Conservation (phyloP, 2,888 invertebrate species). For the Gastracanthus pulcherrimus region DNA sequence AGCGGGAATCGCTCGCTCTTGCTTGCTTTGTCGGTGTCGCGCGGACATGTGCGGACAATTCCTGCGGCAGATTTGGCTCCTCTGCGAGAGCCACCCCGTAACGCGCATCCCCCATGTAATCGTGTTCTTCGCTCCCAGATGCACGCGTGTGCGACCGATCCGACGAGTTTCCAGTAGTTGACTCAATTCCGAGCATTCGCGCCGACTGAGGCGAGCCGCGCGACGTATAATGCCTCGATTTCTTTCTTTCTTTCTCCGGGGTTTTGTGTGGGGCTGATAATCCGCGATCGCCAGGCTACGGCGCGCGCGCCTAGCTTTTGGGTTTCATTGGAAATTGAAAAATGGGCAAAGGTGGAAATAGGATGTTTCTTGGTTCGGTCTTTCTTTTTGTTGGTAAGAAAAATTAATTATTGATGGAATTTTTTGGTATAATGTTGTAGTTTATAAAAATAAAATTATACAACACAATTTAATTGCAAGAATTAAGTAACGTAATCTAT, state of each 20-base stretch:
- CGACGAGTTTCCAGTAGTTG: slow-evolving; percentile 29
- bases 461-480: too few relatives aligned
- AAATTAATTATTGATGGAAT: too few relatives aligned
- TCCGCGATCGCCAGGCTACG: slow-evolving; percentile 36
- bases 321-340: neutral
- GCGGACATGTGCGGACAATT: slow-evolving; percentile 76
- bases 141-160: neutral
- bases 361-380: too few relatives aligned
- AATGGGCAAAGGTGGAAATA: neutral
- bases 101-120: slow-evolving; percentile 35
- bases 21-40: slow-evolving; percentile 72
- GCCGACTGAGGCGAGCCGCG: neutral
- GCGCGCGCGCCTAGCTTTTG: slow-evolving; percentile 33
- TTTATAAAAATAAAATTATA: too few relatives aligned
- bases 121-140: slow-evolving; percentile 26
- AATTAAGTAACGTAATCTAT: too few relatives aligned
- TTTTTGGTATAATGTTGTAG: too few relatives aligned
- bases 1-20: slow-evolving; percentile 62
- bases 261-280: slow-evolving; percentile 39
- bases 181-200: slow-evolving; percentile 34
- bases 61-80: slow-evolving; percentile 75
- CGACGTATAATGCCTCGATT: too few relatives aligned
- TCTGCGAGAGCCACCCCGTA: too few relatives aligned
- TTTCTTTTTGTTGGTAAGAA: too few relatives aligned
- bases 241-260: neutral